Conservation (phyloP, 2,888 invertebrate species). For the Cremastinae sp. region DNA sequence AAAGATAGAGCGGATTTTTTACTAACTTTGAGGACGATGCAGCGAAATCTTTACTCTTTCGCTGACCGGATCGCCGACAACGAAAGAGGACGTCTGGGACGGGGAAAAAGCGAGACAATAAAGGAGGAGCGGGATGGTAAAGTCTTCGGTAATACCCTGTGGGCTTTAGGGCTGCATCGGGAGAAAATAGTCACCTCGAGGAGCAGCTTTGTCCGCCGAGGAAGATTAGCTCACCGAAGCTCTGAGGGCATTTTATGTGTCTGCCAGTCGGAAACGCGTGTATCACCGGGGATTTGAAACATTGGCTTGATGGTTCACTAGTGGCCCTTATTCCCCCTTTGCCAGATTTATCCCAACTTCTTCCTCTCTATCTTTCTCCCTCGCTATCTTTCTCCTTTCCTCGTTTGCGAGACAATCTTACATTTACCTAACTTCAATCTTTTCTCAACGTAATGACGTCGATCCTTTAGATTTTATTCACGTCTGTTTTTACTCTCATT, state of each 20-base stretch:
- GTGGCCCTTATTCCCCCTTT: constrained; percentile 36
- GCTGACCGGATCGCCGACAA: constrained; percentile 25
- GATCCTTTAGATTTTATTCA: too few species aligned
- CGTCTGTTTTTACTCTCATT: too few species aligned
- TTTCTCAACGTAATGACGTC: too few species aligned
- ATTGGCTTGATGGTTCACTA: constrained; percentile 66
- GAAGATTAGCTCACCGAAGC: constrained; percentile 62
- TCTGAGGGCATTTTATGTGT: constrained; percentile 68
- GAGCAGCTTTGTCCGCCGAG: constrained; percentile 52
- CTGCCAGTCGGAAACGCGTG: constrained; percentile 70
- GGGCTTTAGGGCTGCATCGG: too few species aligned
- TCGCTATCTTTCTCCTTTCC: too few species aligned
- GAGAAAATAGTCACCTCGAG: too few species aligned
- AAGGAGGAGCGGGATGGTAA: constrained; percentile 25
- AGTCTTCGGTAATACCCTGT: constrained; percentile 17
- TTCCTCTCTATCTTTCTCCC: too few species aligned
- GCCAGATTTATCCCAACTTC: constrained; percentile 28
- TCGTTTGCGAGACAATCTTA: too few species aligned
- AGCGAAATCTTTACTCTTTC: constrained; percentile 16
- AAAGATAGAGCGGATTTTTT: neutral
- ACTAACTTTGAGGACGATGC: neutral
- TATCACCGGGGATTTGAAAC: constrained; percentile 73
- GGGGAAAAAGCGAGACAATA: constrained; percentile 26
- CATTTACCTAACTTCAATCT: too few species aligned
- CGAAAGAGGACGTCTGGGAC: constrained; percentile 44